A percentile compares a stretch with the other conserved stretches of the same genome.
These are phyloP conservation scores for Metacarcinus magister DNA, from an alignment of 2,888 invertebrate species.

Conservation along the genomic window DNA sequence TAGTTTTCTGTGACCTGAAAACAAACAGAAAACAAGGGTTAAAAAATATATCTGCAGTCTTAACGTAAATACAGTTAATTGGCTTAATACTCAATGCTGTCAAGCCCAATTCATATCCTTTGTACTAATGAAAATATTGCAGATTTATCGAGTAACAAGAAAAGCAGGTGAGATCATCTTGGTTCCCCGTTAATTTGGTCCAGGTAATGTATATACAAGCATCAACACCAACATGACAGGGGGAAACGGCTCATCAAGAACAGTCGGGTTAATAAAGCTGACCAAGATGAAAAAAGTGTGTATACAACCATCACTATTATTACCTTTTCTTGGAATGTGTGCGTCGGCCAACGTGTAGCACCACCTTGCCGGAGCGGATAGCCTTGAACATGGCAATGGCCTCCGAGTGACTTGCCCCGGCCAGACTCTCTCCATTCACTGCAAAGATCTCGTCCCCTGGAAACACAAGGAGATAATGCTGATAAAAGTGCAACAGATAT, in stretches of 20 bases:
- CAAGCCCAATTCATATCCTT: not conserved
- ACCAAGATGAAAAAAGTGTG: too few species aligned
- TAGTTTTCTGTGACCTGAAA: conserved; percentile 80
- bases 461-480: not conserved
- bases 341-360: conserved; percentile 81
- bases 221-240: too few species aligned
- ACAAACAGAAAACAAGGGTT: not conserved
- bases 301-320: not conserved
- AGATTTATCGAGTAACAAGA: not conserved
- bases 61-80: not conserved
- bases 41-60: not conserved
- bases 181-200: not conserved
- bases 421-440: conserved; percentile 80
- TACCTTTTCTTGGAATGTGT: conserved; percentile 77
- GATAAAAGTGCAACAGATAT: not conserved
- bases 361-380: conserved; percentile 80
- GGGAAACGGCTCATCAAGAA: too few species aligned
- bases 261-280: too few species aligned
- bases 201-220: not conserved
- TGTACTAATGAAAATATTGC: not conserved
- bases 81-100: not conserved
- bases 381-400: conserved; percentile 81
- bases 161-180: not conserved
- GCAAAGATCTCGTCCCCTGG: conserved; percentile 82
- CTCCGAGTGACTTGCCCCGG: conserved; percentile 81